phyloP scores from a whole-genome alignment of 35 echinoderm and acorn worm species.

The Ptychodera flava region DNA sequence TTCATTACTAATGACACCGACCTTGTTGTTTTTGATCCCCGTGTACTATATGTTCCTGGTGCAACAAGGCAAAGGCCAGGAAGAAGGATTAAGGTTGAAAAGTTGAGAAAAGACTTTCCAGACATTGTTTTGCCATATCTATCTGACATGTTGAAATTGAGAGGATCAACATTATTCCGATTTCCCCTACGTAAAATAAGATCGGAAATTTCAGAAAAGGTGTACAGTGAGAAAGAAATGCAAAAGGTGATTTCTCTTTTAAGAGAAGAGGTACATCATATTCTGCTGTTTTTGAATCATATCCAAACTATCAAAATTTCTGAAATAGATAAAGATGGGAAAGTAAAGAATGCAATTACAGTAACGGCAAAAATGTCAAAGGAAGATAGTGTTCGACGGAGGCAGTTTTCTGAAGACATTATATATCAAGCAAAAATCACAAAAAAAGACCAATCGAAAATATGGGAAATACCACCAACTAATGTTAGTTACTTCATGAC shows the following conservation, averaged over 20 bases:
- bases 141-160: not conserved
- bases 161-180: conserved; percentile 48
- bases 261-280: conserved; percentile 2
- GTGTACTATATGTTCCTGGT: conserved; percentile 26
- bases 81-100: not conserved
- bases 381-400: not conserved
- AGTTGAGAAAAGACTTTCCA: conserved; percentile 5
- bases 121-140: conserved; percentile 39
- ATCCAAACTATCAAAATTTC: conserved; percentile 23
- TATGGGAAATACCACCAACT: not conserved
- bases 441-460: not conserved
- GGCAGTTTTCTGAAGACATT: not conserved
- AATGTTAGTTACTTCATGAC: conserved; percentile 4
- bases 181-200: conserved; percentile 48
- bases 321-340: not conserved
- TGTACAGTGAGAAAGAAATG: not conserved
- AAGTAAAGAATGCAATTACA: not conserved
- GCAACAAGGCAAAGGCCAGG: conserved; percentile 30
- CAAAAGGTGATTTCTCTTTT: not conserved
- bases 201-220: conserved; percentile 19
- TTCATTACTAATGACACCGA: conserved; percentile 34
- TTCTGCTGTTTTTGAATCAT: conserved; percentile 32
- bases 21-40: conserved; percentile 60
- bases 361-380: conserved; percentile 8
- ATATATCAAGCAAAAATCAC: not conserved